Conservation (phyloP, 2,888 invertebrate species). For the Drosophila antonietae region DNA sequence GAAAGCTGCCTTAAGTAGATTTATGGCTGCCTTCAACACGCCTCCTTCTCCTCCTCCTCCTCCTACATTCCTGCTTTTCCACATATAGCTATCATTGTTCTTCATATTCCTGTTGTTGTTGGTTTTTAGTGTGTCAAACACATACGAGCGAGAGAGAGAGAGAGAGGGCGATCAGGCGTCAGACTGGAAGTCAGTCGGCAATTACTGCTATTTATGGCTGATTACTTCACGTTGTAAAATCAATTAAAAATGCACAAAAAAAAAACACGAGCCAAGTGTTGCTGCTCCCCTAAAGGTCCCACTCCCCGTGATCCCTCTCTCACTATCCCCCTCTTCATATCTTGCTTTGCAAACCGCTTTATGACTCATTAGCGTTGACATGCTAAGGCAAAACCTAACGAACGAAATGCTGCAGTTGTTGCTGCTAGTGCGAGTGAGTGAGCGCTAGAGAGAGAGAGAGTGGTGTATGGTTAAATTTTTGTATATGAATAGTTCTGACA, state of each 20-base stretch:
- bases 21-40: slow-evolving; percentile 70
- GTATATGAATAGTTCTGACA: slow-evolving; percentile 7
- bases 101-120: slow-evolving; percentile 30
- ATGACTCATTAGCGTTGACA: slow-evolving; percentile 75
- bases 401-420: slow-evolving; percentile 29
- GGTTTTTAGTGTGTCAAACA: slow-evolving; percentile 70
- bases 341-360: slow-evolving; percentile 33
- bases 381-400: slow-evolving; percentile 46
- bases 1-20: slow-evolving; percentile 76
- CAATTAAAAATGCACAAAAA: slow-evolving; percentile 76
- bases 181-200: slow-evolving; percentile 54
- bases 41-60: slow-evolving; percentile 10
- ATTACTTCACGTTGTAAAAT: slow-evolving; percentile 79
- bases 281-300: neutral
- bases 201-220: slow-evolving; percentile 77
- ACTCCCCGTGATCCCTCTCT: neutral
- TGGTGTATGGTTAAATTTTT: slow-evolving; percentile 4
- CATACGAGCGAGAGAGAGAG: slow-evolving; percentile 31
- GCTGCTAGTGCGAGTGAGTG: neutral
- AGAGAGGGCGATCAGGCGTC: slow-evolving; percentile 12
- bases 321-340: neutral
- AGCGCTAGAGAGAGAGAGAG: neutral
- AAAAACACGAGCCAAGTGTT: slow-evolving; percentile 52
- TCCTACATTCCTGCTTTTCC: neutral
- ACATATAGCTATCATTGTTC: slow-evolving; percentile 38